Conservation (phyloP, 2,797 vertebrate species). For the Liasis olivaceus region DNA sequence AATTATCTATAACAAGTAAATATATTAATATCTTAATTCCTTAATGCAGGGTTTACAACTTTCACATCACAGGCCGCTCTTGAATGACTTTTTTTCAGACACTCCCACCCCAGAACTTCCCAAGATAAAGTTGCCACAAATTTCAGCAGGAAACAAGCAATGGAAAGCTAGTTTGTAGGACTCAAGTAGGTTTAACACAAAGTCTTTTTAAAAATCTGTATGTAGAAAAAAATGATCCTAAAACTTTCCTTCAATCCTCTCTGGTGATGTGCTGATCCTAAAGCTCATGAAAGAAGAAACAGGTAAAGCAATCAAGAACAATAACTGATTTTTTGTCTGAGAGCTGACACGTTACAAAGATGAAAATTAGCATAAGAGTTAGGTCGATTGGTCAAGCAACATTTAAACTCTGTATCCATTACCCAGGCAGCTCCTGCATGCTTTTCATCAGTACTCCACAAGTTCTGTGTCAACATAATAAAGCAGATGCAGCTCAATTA, state of each 20-base stretch:
- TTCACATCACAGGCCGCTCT: not conserved
- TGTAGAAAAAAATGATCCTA: not conserved
- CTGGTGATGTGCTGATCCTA: not conserved
- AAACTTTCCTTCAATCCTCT: not conserved
- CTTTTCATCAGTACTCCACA: not conserved
- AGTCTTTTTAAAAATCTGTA: not conserved
- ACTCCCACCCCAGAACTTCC: not conserved
- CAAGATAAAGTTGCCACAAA: not conserved
- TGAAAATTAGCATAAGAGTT: not conserved
- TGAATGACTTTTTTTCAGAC: not conserved
- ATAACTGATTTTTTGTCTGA: not conserved
- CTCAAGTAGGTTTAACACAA: not conserved
- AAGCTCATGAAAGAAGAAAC: not conserved
- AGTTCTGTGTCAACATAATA: not conserved
- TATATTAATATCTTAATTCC: not conserved
- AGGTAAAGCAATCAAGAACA: not conserved
- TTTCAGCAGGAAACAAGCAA: not conserved
- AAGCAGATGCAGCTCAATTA: conserved; percentile 46
- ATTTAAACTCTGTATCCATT: not conserved
- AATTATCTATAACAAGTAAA: not conserved
- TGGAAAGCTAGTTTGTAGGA: not conserved
- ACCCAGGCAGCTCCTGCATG: not conserved
- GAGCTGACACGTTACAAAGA: not conserved
- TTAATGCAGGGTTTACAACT: not conserved
- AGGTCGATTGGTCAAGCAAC: not conserved